Conservation (phyloP, 2,888 invertebrate species). For the Invenusta paracnida region DNA sequence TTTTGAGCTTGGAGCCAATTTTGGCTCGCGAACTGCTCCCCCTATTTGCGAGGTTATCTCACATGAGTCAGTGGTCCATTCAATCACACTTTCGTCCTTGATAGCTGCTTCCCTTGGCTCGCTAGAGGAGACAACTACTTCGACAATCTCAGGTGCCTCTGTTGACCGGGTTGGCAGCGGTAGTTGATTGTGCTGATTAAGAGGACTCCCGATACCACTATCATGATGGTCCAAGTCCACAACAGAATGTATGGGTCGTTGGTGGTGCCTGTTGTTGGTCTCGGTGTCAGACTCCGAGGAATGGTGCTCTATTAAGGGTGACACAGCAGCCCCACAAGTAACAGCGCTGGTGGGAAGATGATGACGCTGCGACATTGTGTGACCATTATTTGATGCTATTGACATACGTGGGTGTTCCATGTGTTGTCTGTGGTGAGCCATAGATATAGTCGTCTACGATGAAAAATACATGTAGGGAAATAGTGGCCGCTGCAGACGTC, state of each 20-base stretch:
- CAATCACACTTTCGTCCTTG: not conserved
- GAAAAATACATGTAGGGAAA: no score
- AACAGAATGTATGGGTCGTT: no score
- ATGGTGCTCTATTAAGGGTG: no score
- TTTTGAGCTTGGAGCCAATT: slow-evolving; percentile 15
- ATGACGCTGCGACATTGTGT: no score
- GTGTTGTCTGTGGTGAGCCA: not conserved
- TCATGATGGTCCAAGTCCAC: not conserved
- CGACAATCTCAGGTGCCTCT: not conserved
- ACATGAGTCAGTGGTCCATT: not conserved
- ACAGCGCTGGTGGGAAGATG: no score
- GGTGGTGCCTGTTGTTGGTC: no score
- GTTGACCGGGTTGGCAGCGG: no score
- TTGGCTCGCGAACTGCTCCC: not conserved
- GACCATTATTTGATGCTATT: not conserved
- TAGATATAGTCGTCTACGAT: not conserved
- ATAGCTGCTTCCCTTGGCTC: not conserved
- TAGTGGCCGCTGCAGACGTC: no score
- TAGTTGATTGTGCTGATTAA: not conserved
- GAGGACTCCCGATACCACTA: not conserved
- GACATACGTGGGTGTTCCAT: no score
- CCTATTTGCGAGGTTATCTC: not conserved
- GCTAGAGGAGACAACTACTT: not conserved
- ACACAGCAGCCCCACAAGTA: no score
- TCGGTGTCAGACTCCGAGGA: no score